phyloP scores from a whole-genome alignment of 1,140 invertebrate genomes.

The Hesperophylax magnus region DNA sequence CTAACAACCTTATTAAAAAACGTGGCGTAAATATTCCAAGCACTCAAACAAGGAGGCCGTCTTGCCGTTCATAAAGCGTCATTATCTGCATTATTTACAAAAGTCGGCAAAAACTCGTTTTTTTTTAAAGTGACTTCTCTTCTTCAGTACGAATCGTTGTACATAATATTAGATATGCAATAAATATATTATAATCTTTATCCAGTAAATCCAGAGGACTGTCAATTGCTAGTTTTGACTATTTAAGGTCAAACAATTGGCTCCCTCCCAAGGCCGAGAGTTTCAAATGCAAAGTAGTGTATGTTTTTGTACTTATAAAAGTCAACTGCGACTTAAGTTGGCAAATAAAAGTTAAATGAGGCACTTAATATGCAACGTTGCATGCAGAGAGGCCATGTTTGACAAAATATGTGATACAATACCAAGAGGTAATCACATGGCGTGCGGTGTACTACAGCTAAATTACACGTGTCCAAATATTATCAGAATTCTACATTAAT shows the following conservation, averaged over 20 bases:
- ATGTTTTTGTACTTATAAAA: neutral
- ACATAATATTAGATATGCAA: too few species aligned
- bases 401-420: constrained; percentile 1
- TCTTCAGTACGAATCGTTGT: too few species aligned
- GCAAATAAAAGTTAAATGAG: neutral
- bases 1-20: too few species aligned
- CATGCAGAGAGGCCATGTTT: neutral
- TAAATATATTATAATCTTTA: too few species aligned
- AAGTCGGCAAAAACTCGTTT: too few species aligned
- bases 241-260: constrained; percentile 9
- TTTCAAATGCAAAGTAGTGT: neutral
- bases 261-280: neutral
- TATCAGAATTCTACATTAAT: neutral
- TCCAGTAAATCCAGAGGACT: too few species aligned
- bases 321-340: neutral
- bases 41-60: too few species aligned
- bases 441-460: neutral
- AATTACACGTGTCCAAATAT: constrained; percentile 15
- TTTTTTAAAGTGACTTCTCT: too few species aligned
- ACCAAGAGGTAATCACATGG: neutral
- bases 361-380: constrained; percentile 6
- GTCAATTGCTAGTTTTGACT: too few species aligned
- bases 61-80: too few species aligned
- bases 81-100: too few species aligned
- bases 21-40: too few species aligned